A percentile compares a stretch with the other conserved stretches of the same genome.
phyloP scores from a whole-genome alignment of 2,888 invertebrate species.

The Morpho helenor region DNA sequence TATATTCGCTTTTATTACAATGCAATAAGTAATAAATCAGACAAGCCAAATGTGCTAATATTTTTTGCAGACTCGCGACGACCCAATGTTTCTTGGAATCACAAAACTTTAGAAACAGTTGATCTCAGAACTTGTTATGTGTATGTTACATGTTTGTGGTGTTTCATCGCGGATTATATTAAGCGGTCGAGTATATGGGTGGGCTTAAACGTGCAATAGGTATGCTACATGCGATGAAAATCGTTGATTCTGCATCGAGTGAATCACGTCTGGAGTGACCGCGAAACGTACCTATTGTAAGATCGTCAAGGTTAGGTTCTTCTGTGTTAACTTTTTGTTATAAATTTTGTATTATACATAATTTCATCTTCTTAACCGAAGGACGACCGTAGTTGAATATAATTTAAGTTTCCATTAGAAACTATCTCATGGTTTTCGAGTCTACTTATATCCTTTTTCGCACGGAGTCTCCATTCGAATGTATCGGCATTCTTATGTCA shows the following conservation, averaged over 20 bases:
- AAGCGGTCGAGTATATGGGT: conserved; percentile 5
- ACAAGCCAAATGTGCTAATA: not conserved
- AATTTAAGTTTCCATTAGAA: too few relatives aligned
- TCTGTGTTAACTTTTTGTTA: not conserved
- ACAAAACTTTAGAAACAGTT: conserved; percentile 12
- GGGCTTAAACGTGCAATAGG: conserved; percentile 16
- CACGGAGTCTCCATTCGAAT: too few relatives aligned
- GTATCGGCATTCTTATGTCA: too few relatives aligned
- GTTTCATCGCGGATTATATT: conserved; percentile 22
- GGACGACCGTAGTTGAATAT: too few relatives aligned
- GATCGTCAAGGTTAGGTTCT: conserved; percentile 10
- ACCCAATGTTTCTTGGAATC: conserved; percentile 26
- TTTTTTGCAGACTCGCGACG: conserved; percentile 12
- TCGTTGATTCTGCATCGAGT: conserved; percentile 13
- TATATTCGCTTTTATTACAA: not conserved
- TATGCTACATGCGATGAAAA: conserved; percentile 3
- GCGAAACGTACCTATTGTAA: conserved; percentile 18
- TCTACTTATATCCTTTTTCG: too few relatives aligned
- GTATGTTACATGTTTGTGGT: conserved; percentile 18
- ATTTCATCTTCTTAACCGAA: too few relatives aligned
- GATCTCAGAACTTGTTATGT: conserved; percentile 25
- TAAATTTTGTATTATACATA: too few relatives aligned
- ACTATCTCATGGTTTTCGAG: too few relatives aligned
- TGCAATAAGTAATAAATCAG: conserved; percentile 3
- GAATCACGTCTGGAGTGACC: conserved; percentile 23